Conservation (phyloP, 2,888 invertebrate genomes). For the Nycteola revayana region DNA sequence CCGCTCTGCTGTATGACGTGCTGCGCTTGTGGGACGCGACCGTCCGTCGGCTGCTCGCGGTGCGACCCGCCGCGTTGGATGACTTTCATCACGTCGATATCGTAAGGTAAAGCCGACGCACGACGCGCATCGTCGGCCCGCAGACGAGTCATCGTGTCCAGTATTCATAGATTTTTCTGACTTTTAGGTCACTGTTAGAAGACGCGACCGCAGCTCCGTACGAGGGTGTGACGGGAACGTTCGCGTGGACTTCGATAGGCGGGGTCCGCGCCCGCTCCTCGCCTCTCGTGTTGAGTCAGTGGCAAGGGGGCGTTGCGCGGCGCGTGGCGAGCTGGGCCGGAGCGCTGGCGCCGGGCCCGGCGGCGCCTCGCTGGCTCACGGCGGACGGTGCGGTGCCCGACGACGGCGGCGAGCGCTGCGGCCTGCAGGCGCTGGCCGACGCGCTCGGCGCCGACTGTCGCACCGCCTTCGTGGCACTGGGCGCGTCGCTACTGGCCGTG, state of each 20-base stretch:
- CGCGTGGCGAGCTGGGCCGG: constrained; percentile 89
- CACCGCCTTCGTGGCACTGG: constrained; percentile 82
- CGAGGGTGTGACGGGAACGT: constrained; percentile 56
- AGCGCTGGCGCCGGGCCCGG: constrained; percentile 84
- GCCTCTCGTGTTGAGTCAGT: constrained; percentile 77
- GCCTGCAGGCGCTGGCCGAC: constrained; percentile 85
- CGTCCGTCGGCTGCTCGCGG: constrained; percentile 39
- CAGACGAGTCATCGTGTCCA: too few relatives aligned
- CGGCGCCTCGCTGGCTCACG: constrained; percentile 85
- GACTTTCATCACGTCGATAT: constrained; percentile 50
- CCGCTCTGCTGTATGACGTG: constrained; percentile 63
- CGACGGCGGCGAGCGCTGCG: constrained; percentile 87
- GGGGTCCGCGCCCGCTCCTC: constrained; percentile 12
- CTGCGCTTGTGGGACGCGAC: constrained; percentile 57
- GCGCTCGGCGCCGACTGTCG: constrained; percentile 87
- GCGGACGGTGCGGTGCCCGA: constrained; percentile 82
- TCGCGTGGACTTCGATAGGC: constrained; percentile 44
- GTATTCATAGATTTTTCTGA: too few relatives aligned
- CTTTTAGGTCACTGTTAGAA: constrained; percentile 36
- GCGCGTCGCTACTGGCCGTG: constrained; percentile 41
- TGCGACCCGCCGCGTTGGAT: constrained; percentile 44
- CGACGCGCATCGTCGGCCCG: not conserved
- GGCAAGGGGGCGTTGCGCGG: constrained; percentile 80
- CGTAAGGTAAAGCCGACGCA: constrained; percentile 43
- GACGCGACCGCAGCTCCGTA: constrained; percentile 39